phyloP scores from a whole-genome alignment of 2,113 vertebrate genomes.

The Falcunculus frontatus region DNA sequence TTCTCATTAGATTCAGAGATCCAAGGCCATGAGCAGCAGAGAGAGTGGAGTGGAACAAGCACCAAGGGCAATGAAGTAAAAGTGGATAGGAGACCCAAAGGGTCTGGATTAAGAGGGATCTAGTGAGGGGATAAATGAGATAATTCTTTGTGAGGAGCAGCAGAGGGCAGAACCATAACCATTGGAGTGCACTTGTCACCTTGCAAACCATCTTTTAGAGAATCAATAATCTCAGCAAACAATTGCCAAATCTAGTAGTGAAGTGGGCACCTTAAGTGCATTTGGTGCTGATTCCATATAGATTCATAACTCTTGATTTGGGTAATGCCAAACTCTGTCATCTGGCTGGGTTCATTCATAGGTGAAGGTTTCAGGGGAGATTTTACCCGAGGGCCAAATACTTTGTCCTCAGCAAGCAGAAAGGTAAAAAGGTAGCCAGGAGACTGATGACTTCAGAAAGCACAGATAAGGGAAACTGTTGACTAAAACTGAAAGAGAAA shows the following conservation, averaged over 20 bases:
- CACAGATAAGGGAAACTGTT: not conserved
- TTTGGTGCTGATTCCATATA: not conserved
- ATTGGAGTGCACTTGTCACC: not conserved
- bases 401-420: not conserved
- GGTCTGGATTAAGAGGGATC: not conserved
- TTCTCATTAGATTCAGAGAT: not conserved
- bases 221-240: not conserved
- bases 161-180: not conserved
- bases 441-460: not conserved
- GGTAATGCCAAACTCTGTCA: not conserved
- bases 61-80: accelerated
- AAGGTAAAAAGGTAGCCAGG: not conserved
- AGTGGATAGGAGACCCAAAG: not conserved
- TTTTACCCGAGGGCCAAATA: not conserved
- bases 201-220: not conserved
- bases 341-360: not conserved
- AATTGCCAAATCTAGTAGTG: not conserved
- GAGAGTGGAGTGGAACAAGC: not conserved
- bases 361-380: not conserved
- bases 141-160: not conserved
- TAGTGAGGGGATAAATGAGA: not conserved
- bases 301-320: not conserved
- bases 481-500: not conserved
- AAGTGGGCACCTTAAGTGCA: not conserved
- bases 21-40: not conserved